A percentile compares a stretch with the other conserved stretches of the same genome.
These are phyloP conservation scores for Aythya baeri DNA, from an alignment of 2,113 vertebrate species.

Conservation along the genomic window DNA sequence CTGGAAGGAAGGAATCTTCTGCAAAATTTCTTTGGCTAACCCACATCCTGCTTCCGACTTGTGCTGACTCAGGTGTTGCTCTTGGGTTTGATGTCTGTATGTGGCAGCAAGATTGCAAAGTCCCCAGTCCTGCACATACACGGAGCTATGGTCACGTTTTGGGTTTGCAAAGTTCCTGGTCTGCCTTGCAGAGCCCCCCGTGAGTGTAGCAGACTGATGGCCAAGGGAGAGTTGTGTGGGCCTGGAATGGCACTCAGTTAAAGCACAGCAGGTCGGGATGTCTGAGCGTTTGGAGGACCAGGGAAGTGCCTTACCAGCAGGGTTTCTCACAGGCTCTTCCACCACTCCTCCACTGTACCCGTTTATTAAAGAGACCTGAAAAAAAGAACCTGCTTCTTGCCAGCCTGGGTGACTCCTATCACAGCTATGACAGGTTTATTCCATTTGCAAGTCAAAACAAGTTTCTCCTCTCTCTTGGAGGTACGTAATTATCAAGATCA, in stretches of 20 bases:
- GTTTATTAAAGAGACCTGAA: background rate
- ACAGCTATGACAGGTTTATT: conserved; percentile 55
- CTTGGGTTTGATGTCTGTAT: background rate
- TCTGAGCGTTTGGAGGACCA: background rate
- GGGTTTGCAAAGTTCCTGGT: background rate
- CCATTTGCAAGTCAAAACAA: conserved; percentile 66
- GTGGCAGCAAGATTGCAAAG: background rate
- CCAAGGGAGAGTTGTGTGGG: background rate
- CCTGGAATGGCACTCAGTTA: background rate
- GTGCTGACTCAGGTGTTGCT: fast-evolving
- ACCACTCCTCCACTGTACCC: background rate
- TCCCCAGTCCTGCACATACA: background rate
- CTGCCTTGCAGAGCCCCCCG: background rate
- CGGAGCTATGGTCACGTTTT: background rate
- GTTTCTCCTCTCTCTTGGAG: conserved; percentile 46
- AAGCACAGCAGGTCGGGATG: background rate
- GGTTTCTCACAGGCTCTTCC: background rate
- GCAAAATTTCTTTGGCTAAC: background rate
- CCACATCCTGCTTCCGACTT: background rate
- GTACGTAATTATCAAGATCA: conserved; percentile 47
- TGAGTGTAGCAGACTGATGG: background rate
- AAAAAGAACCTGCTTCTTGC: background rate
- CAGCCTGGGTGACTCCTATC: conserved; percentile 44
- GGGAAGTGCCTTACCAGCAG: background rate
- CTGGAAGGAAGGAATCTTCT: background rate